A percentile compares a stretch with the other conserved stretches of the same genome.
Conservation (phyloP, 2,888 invertebrate species). For the Ochropacha duplaris region DNA sequence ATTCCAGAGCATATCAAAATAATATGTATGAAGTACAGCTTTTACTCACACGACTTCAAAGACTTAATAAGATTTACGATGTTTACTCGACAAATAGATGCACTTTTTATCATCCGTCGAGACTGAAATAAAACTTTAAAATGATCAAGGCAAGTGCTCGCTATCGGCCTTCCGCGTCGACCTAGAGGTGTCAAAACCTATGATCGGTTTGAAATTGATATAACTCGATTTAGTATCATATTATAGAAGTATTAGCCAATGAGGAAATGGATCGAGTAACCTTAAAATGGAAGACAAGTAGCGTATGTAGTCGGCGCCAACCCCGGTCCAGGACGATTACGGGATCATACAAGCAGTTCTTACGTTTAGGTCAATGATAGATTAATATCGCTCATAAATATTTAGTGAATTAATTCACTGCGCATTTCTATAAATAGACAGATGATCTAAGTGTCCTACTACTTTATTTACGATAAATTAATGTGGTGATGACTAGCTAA, state of each 20-base stretch:
- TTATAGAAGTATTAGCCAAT: slow-evolving; percentile 31
- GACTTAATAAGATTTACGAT: slow-evolving; percentile 47
- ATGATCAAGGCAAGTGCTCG: slow-evolving; percentile 58
- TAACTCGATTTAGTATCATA: slow-evolving; percentile 33
- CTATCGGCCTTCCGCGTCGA: slow-evolving; percentile 50
- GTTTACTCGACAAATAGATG: slow-evolving; percentile 60
- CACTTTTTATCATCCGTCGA: slow-evolving; percentile 50
- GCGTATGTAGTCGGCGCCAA: neutral
- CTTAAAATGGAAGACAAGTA: slow-evolving; percentile 18
- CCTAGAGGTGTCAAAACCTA: slow-evolving; percentile 62
- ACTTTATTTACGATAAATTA: neutral
- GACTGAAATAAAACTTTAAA: slow-evolving; percentile 55
- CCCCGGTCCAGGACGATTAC: slow-evolving; percentile 1
- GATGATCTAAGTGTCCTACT: neutral
- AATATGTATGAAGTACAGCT: slow-evolving; percentile 14
- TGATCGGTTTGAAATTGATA: slow-evolving; percentile 54
- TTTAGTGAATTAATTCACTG: neutral
- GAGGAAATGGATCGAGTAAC: slow-evolving; percentile 34
- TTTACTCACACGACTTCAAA: slow-evolving; percentile 47
- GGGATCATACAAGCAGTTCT: neutral
- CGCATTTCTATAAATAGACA: neutral
- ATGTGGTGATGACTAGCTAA: neutral
- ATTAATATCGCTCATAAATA: neutral
- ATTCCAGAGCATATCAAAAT: neutral
- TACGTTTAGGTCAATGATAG: neutral